phyloP scores from a whole-genome alignment of 1,140 invertebrate genomes.

The Anastatus disparis region DNA sequence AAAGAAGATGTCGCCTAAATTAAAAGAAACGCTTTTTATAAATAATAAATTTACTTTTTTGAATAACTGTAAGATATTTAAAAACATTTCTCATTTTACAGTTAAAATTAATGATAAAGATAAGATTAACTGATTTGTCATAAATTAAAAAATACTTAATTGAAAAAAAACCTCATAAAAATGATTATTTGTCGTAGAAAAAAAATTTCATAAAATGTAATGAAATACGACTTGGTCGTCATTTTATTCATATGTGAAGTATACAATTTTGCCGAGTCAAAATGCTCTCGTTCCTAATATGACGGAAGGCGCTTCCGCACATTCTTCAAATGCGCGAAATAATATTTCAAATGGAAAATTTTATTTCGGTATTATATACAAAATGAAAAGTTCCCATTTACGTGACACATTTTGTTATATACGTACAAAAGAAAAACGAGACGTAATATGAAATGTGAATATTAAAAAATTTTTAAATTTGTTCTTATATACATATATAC shows the following conservation, averaged over 20 bases:
- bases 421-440: background rate
- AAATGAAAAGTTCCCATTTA: background rate
- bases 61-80: no score
- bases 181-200: no score
- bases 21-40: no score
- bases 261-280: background rate
- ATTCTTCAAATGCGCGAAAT: background rate
- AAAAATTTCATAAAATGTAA: no score
- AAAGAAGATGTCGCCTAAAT: no score
- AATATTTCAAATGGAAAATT: background rate
- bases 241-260: background rate
- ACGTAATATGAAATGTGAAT: conserved; percentile 1
- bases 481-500: no score
- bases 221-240: background rate
- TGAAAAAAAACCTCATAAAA: no score
- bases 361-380: background rate
- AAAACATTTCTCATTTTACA: no score
- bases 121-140: no score
- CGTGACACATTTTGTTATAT: conserved; percentile 7
- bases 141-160: no score
- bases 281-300: background rate
- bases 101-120: no score
- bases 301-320: background rate
- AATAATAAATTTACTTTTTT: no score
- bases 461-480: conserved; percentile 16